Base-by-base conservation (phyloP, 2,888 invertebrate species). In the Cerceris rybyensis region DNA sequence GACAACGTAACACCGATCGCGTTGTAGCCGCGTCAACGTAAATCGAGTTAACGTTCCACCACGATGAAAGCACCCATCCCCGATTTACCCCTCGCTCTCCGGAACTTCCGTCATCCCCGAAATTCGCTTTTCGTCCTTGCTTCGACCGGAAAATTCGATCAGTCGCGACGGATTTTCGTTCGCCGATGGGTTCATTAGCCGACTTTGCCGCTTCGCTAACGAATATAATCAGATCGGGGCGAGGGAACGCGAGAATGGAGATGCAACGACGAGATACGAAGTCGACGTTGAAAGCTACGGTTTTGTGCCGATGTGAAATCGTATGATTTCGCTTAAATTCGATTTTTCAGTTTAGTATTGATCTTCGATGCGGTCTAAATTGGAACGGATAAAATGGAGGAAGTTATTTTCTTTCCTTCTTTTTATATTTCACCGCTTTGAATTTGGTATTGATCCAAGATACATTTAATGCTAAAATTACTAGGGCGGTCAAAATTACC, bases 1-100 rank as follows among this genome's bases (percentile, higher is more conserved):
- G 81, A 85, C 81, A 78, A 85, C 71, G 73, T 85, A 82, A 85
- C 73, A 67, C 70, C 75, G 85, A 75, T 80, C 85, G 80, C 71
- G 78, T 83, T 85, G 75, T 75, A 65, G 81, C 75, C 75, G 77
- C 85, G 85, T 85, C 82, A 66, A 55, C 60, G 75, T 65, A 83
- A 85, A 85, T 82, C 78, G 74, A 79, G 80, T 83, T 85, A 85
- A 77, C 80, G 75, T 71, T 70, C 71, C 66, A 63, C 70, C 59
- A 54, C 75, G 81, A 76, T 80, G 80, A 83, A 85, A 85, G 85
- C 83, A 68, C 41, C 50, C 69, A 68, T 59, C 63, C 55, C 70
- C 66, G 28, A 2, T 28, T 28, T 4, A 28, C 28, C 28, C 28
- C 28, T 28, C 28, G 28, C 28, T 4, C 28, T 28, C 28, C 28